Evolutionary conservation across 2,888 invertebrate genomes (phyloP), one percentile per base, ranked within the genome.

Genomic region (Synanthedon andrenaeformis): DNA sequence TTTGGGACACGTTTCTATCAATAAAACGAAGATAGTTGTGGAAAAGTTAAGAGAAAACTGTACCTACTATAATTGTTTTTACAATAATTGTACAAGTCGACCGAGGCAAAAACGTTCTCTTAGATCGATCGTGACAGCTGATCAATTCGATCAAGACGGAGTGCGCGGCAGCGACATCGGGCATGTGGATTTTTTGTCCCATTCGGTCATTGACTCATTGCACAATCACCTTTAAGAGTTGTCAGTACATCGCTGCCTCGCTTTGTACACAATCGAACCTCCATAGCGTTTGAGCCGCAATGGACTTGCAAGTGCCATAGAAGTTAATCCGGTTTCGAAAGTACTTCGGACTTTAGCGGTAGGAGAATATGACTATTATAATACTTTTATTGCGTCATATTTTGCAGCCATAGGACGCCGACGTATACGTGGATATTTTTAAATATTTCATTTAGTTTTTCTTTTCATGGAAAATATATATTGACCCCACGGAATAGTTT

Each of bases 161-260:
- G 12, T 19, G 5, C 52, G 56, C 57, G 54, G 57, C 61, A 62
- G 54, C 58, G 61, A 59, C 57, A 63, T 61, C 57, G 61, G 55
- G 56, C 51, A 35, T 35, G 35, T 35, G 49, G 55, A 60, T 66
- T 72, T 69, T 72, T 72, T 70, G 63, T 63, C 51, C 35, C 14
- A n/a, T n/a, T 59, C 72, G 73, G 74, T 74, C 74, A 72, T 62
- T 70, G 74, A 54, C 73, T 69, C 35, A 57, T 69, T 70, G 63
- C 65, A 65, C 62, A 70, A 70, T 56, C 52, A 53, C 53, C 45
- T 45, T 45, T 45, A 45, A 13, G 13, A 12, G 13, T 45, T 13
- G 13, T n/a, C 6, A 6, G 42, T 42, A 42, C 42, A 28, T 42
- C 19, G 6, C 41, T 17, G 52, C 52, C 41, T 52, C 52, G 42